Conservation (phyloP, 2,797 vertebrate species). For the Acridotheres tristis region DNA sequence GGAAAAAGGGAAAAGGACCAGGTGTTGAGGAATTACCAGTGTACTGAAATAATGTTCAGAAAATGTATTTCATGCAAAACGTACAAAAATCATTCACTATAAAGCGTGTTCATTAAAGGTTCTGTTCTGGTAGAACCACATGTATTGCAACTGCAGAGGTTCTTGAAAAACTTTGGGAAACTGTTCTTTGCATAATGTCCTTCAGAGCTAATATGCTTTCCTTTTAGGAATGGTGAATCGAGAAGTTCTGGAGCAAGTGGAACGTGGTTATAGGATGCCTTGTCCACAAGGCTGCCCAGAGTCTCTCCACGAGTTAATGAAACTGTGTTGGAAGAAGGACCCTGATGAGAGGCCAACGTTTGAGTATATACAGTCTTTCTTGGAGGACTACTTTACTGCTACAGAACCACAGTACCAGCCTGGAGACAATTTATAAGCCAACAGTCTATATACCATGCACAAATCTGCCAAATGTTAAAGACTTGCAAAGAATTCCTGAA, state of each 20-base stretch:
- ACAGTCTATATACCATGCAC: constrained; percentile 67
- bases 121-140: background rate
- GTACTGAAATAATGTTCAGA: background rate
- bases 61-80: background rate
- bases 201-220: constrained; percentile 1
- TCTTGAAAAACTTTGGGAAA: background rate
- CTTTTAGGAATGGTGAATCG: constrained; percentile 92
- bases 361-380: constrained; percentile 95
- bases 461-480: constrained; percentile 78
- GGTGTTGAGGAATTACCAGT: background rate
- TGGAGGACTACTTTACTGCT: constrained; percentile 97
- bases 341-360: constrained; percentile 95
- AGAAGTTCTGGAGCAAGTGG: constrained; percentile 95
- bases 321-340: constrained; percentile 96
- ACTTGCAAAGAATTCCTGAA: constrained; percentile 71
- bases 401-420: constrained; percentile 97
- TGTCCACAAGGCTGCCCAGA: constrained; percentile 94
- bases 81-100: background rate
- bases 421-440: constrained; percentile 92
- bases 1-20: background rate
- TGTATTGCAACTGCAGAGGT: background rate
- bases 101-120: accelerated
- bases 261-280: constrained; percentile 94
- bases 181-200: background rate
- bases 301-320: constrained; percentile 95